Evolutionary conservation across 2,888 invertebrate species (phyloP).

Genomic region (Aphrophora alni): DNA sequence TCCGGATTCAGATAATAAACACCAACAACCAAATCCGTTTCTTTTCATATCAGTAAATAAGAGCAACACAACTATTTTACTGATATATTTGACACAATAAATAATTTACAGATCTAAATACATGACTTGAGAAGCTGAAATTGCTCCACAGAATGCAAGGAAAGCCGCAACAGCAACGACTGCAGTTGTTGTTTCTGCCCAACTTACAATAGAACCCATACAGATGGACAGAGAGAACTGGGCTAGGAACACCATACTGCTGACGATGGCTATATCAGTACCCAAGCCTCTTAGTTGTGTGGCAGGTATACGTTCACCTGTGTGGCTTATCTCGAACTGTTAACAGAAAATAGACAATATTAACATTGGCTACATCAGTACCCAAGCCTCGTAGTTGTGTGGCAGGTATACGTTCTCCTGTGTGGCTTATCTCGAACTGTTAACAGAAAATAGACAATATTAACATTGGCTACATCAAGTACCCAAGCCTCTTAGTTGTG

Average conservation of each 20-base stretch:
- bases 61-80: too few species aligned
- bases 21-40: too few species aligned
- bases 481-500: slow-evolving; percentile 84
- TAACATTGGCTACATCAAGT: too few species aligned
- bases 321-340: slow-evolving; percentile 55
- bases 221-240: slow-evolving; percentile 89
- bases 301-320: slow-evolving; percentile 63
- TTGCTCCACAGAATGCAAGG: slow-evolving; percentile 83
- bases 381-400: slow-evolving; percentile 85
- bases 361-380: slow-evolving; percentile 94
- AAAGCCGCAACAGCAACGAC: slow-evolving; percentile 86
- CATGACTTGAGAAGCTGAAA: slow-evolving; percentile 85
- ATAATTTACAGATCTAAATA: slow-evolving; percentile 77
- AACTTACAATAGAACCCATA: slow-evolving; percentile 83
- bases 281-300: slow-evolving; percentile 85
- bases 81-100: neutral
- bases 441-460: too few species aligned
- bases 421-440: slow-evolving; percentile 55
- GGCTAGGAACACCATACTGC: slow-evolving; percentile 95
- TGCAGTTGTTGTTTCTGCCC: slow-evolving; percentile 84
- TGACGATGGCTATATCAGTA: slow-evolving; percentile 93
- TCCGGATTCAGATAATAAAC: too few species aligned
- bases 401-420: slow-evolving; percentile 63
- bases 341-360: too few species aligned
- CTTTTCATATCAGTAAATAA: too few species aligned